Evolutionary conservation across 2,113 vertebrate species (phyloP).

Genomic region (Petromus typicus): DNA sequence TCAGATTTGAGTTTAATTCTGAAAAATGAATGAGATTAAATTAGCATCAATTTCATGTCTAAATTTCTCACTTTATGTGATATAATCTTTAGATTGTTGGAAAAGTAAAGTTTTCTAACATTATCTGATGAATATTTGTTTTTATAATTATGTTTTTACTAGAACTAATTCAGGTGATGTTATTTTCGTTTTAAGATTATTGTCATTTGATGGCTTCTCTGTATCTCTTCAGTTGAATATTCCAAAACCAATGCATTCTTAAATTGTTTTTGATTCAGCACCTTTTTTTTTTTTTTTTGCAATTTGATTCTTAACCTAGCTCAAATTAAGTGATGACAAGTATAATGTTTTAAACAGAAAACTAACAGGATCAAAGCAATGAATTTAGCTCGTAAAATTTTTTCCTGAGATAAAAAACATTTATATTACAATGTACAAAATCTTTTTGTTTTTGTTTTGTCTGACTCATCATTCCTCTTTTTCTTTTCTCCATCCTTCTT

Average conservation of each 20-base stretch:
- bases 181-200: slow-evolving; percentile 23
- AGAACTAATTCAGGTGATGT: neutral
- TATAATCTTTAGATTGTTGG: neutral
- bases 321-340: neutral
- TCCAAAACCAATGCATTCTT: slow-evolving; percentile 6
- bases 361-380: neutral
- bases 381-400: slow-evolving; percentile 16
- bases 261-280: slow-evolving; percentile 46
- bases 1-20: slow-evolving; percentile 3
- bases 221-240: slow-evolving; percentile 12
- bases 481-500: neutral
- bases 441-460: neutral
- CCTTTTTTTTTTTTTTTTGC: neutral
- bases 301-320: slow-evolving; percentile 20
- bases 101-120: neutral
- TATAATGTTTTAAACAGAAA: slow-evolving; percentile 16
- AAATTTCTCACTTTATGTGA: neutral
- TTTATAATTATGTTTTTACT: neutral
- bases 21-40: neutral
- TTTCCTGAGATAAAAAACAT: neutral
- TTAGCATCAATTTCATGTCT: neutral
- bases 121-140: neutral
- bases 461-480: neutral
- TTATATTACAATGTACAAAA: slow-evolving; percentile 31
- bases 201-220: neutral